Base-by-base conservation (phyloP, 35 echinoderm and acorn worm species). In the Ophiothrix spiculata region DNA sequence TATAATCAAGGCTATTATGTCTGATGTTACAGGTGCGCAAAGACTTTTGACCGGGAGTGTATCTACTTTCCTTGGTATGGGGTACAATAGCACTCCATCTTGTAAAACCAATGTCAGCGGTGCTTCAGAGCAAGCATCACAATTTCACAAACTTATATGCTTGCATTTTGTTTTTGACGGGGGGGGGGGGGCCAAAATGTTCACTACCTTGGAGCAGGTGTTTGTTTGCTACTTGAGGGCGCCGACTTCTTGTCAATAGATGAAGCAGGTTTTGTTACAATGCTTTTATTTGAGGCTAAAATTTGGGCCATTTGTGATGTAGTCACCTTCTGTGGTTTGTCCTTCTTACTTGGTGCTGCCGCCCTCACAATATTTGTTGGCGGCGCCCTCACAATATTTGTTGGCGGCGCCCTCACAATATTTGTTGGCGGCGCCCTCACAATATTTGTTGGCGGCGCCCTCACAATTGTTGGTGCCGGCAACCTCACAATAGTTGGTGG, bases 321-420 rank as follows among this genome's bases (percentile, higher is more conserved):
- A 4, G 60, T 69, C 8, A 69, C 60, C 60, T 69, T 15, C 60
- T 69, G 60, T 28, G 60, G 34, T 40, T 40, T 40, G 21, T 42
- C 78, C 41, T 56, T 82, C 41, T 56, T 82, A n/a, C 33, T 82
- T 46, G 41, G n/a, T 82, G 17, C 56, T 56, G n/a, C 16, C 28
- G 13, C 35, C 4, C 1, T 56, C 4, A 31, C 41, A n/a, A 10
- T 33, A 36, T 14, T 82, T 31, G 25, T 46, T 2, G 23, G 17
- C 6, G 42, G 6, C 6, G 19, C 42, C 19, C 19, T 49, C 42
- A 49, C 42, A 49, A 6, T 19, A 49, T 19, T 49, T n/a, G n/a
- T n/a, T n/a, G n/a, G n/a, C 6, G 42, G 42, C 19, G 42, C 42
- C 6, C 6, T 19, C 6, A 49, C 42, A 10, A 10, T 49, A 6